These are phyloP conservation scores for Neosalanx taihuensis DNA, from an alignment of 2,797 vertebrate genomes.

Conservation along the genomic window DNA sequence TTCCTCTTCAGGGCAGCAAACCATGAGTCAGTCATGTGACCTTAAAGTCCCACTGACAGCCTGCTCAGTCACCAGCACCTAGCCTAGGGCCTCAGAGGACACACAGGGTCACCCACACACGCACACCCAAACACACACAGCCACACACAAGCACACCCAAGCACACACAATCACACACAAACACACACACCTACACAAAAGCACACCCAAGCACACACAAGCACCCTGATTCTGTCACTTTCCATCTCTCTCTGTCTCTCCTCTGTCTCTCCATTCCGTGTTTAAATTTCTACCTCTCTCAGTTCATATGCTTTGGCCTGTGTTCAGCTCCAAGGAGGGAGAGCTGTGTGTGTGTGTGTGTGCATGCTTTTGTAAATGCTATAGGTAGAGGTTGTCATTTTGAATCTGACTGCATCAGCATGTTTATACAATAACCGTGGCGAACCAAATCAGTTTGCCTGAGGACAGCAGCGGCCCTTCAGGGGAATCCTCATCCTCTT, in stretches of 20 bases:
- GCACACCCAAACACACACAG: conserved; percentile 21
- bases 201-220: conserved; percentile 22
- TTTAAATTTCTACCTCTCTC: conserved; percentile 24
- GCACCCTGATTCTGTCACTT: conserved; percentile 65
- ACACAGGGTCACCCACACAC: too few species aligned
- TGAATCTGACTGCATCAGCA: conserved; percentile 52
- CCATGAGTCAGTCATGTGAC: neutral
- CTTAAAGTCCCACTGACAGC: neutral
- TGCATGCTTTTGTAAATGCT: conserved; percentile 36
- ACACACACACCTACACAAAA: conserved; percentile 20
- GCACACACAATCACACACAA: conserved; percentile 36
- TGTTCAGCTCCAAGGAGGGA: conserved; percentile 12
- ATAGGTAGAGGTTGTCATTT: conserved; percentile 60
- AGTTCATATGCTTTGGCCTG: neutral
- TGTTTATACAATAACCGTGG: conserved; percentile 25
- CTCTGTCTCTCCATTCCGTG: conserved; percentile 27
- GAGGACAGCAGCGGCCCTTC: conserved; percentile 15
- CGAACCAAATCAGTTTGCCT: conserved; percentile 31
- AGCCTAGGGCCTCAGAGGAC: neutral
- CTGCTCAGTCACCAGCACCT: neutral
- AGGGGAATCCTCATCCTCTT: neutral
- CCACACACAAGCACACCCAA: conserved; percentile 36
- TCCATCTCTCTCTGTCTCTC: conserved; percentile 35
- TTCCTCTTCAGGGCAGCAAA: neutral
- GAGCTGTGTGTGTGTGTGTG: conserved; percentile 26